Percentiles rank a stretch among this genome's conserved stretches.
These are phyloP conservation scores for Paraplagusia blochii DNA, from an alignment of 2,113 vertebrate species.

Conservation along the genomic window DNA sequence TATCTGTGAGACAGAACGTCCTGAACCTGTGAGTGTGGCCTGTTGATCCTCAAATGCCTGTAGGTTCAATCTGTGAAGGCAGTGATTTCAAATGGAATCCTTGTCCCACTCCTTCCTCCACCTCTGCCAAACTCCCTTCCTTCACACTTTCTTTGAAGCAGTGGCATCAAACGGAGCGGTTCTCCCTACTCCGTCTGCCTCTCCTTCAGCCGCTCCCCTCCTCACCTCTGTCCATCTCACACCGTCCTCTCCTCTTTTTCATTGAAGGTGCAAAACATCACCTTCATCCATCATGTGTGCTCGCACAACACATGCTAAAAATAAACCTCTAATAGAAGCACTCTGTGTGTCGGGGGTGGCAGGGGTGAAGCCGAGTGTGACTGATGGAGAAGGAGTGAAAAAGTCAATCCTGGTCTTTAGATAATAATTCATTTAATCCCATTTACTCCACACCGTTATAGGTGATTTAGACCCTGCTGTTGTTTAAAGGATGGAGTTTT, in stretches of 20 bases:
- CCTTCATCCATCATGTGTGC: slow-evolving; percentile 72
- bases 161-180: slow-evolving; percentile 8
- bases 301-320: slow-evolving; percentile 69
- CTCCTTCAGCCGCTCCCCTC: slow-evolving; percentile 30
- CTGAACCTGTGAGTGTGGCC: slow-evolving; percentile 15
- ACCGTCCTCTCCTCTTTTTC: slow-evolving; percentile 1
- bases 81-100: slow-evolving; percentile 22
- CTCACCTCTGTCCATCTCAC: slow-evolving; percentile 17
- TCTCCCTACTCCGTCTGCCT: slow-evolving; percentile 8
- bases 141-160: slow-evolving; percentile 6
- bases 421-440: no score
- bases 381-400: slow-evolving; percentile 21
- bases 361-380: slow-evolving; percentile 41
- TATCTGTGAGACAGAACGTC: slow-evolving; percentile 29
- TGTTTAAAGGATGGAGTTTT: no score
- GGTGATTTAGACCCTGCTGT: no score
- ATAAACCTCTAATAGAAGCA: slow-evolving; percentile 75
- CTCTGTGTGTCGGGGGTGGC: slow-evolving; percentile 40
- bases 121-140: not conserved
- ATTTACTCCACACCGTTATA: no score
- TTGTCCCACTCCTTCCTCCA: slow-evolving; percentile 2
- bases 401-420: not conserved
- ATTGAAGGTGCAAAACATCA: slow-evolving; percentile 67
- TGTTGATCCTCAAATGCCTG: slow-evolving; percentile 45
- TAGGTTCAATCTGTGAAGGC: slow-evolving; percentile 12